Base-by-base conservation (phyloP, 2,797 vertebrate genomes). In the Malurus leucopterus region DNA sequence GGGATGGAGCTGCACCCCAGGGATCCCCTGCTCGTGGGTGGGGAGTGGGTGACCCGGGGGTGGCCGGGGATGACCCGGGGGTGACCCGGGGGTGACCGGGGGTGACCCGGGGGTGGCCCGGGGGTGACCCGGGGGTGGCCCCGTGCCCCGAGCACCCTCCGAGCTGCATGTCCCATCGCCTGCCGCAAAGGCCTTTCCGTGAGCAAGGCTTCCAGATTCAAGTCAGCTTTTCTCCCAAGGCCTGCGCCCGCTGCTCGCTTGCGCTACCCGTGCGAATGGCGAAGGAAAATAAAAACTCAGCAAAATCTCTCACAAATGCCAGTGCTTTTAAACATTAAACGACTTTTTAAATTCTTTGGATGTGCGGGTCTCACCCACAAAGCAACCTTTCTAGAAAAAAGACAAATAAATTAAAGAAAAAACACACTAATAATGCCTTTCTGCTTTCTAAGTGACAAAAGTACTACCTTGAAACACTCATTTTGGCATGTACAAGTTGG, bases 291-390 rank as follows among this genome's bases (percentile, higher is more conserved):
- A 89, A 91, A 94, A 95, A 94, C 67, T 88, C 78, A 94, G 94
- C 88, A 88, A 96, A 94, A 78, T 93, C 90, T 97, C 97, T 98
- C 98, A 98, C 98, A 98, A 98, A 98, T 98, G 96, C 97, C 98
- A 97, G 97, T 98, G 98, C 98, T 98, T 98, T 95, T 93, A 97
- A 98, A 98, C 97, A 95, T 97, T 94, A 96, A 97, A 98, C 95
- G 89, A 97, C 88, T 97, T 97, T 97, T 97, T 76, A 98, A 98
- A 97, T 97, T 95, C 98, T 99, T 98, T 98, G 98, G 98, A 98
- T 98, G 97, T 97, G 97, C 91, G 97, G 98, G 97, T 98, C 97
- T 98, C 96, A 98, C 98, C 97, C 97, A 95, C 97, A 98, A 98
- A 98, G 96, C 96, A 98, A 98, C 95, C 36, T 97, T 96, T 90